phyloP scores from a whole-genome alignment of 2,797 vertebrate genomes.

The Poecilia velifera region DNA sequence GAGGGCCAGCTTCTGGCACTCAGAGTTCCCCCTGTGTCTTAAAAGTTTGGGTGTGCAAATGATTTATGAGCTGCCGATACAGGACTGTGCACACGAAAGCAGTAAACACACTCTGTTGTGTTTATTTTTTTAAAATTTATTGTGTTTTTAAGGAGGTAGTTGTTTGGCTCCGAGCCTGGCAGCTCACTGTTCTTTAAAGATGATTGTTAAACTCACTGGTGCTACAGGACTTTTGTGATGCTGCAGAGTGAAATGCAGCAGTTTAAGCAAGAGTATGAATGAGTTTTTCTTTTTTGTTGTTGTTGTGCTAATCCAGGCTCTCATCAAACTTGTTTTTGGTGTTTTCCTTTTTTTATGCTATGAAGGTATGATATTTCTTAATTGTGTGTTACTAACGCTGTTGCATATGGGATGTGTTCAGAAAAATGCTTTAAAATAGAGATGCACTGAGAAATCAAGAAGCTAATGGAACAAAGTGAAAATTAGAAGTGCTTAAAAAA shows the following conservation, averaged over 20 bases:
- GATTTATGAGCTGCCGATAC: conserved; percentile 73
- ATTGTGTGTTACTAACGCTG: conserved; percentile 1
- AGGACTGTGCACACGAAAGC: conserved; percentile 62
- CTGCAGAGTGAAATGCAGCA: conserved; percentile 28
- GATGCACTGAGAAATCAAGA: background rate
- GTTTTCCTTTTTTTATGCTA: conserved; percentile 6
- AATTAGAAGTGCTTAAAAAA: background rate
- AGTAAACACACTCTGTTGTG: conserved; percentile 57
- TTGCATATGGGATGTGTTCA: conserved; percentile 36
- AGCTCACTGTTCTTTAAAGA: conserved; percentile 57
- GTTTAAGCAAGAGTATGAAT: conserved; percentile 31
- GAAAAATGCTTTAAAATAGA: conserved; percentile 28
- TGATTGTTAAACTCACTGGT: conserved; percentile 54
- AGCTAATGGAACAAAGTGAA: background rate
- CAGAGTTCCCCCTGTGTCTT: conserved; percentile 62
- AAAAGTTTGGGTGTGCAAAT: conserved; percentile 71
- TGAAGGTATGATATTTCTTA: conserved; percentile 2
- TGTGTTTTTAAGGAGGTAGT: conserved; percentile 67
- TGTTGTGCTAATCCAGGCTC: conserved; percentile 21
- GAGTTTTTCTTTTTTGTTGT: background rate
- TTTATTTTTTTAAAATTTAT: conserved; percentile 37
- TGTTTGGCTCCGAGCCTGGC: conserved; percentile 71
- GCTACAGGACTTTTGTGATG: conserved; percentile 29
- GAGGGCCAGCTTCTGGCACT: conserved; percentile 69
- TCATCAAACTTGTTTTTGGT: conserved; percentile 23